A percentile compares a stretch with the other conserved stretches of the same genome.
Evolutionary conservation across 2,113 vertebrate genomes (phyloP).

Genomic region (Thymallus thymallus): DNA sequence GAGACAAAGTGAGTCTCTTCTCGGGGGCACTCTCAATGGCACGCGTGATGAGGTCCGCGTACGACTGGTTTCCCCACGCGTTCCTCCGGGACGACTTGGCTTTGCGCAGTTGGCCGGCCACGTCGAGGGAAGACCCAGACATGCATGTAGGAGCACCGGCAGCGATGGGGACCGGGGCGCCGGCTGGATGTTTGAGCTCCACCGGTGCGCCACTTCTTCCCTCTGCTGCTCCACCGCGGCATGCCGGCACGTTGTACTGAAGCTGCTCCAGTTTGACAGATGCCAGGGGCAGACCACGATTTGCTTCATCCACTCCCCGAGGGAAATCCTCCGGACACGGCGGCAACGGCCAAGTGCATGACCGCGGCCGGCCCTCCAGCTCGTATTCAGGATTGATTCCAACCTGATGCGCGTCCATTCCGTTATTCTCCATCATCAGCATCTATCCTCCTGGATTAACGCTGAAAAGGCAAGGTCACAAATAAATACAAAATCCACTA

Average conservation of each 20-base stretch:
- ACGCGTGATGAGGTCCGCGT: slow-evolving; percentile 96
- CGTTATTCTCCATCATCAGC: slow-evolving; percentile 85
- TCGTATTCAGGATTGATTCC: slow-evolving; percentile 92
- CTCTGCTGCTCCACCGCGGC: slow-evolving; percentile 72
- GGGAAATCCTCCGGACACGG: slow-evolving; percentile 84
- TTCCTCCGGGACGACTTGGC: slow-evolving; percentile 93
- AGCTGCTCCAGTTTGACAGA: slow-evolving; percentile 67
- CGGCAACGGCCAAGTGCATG: slow-evolving; percentile 93
- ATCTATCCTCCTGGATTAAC: slow-evolving; percentile 54
- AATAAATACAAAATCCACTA: slow-evolving; percentile 35
- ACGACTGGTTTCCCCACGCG: slow-evolving; percentile 97
- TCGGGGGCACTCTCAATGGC: slow-evolving; percentile 96
- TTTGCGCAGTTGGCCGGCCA: slow-evolving; percentile 89
- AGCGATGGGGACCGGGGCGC: slow-evolving; percentile 66
- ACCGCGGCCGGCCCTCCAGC: slow-evolving; percentile 85
- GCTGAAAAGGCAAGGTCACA: slow-evolving; percentile 65
- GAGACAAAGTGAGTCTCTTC: slow-evolving; percentile 93
- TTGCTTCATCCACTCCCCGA: slow-evolving; percentile 72
- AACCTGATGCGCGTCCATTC: slow-evolving; percentile 89
- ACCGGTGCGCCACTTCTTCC: slow-evolving; percentile 80
- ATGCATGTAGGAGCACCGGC: slow-evolving; percentile 72
- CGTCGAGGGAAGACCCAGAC: slow-evolving; percentile 83
- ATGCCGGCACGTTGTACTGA: slow-evolving; percentile 69
- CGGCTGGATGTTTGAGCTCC: slow-evolving; percentile 78
- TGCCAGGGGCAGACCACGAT: slow-evolving; percentile 62